Evolutionary conservation across 2,797 vertebrate genomes (phyloP), one percentile per base, ranked within the genome.

Genomic region (Huso huso): DNA sequence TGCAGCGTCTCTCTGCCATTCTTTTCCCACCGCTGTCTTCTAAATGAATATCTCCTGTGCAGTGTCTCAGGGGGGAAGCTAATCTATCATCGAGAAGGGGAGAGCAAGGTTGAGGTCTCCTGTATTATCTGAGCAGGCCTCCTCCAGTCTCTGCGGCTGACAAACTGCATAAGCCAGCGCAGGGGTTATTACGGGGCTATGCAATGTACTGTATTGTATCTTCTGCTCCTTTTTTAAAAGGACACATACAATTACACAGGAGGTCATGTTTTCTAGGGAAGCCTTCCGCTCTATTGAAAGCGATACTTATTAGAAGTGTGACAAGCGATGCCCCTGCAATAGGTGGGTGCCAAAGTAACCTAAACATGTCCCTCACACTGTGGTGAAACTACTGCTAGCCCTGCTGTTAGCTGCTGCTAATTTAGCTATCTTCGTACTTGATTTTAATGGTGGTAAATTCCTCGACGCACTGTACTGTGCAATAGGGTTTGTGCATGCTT

Each of bases 241-340:
- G 18, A 62, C 18, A 62, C 53, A 55, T 37, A 62, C 48, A 62
- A 61, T 61, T 61, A 61, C 59, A 61, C 2, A 62, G 53, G 9
- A 55, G 15, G 37, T 37, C 15, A 13, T 58, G 55, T 58, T 58
- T 58, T 58, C 55, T n/a, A 58, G 5, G 10, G 55, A 13, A 58
- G 10, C 55, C 15, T 58, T 11, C 11, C 3, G 15, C 55, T 58
- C 55, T n/a, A 58, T 58, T 58, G 55, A 58, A 58, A 58, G 12
- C 7, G 6, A 7, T 58, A 13, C 55, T 58, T 58, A 58, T 58
- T 58, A 58, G 12, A 13, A 58, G 55, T 11, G n/a, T 58, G 6
- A 58, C 55, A 58, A 58, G 55, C 12, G 15, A 58, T 11, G 15
- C 10, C 11, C 55, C 55, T 37, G 37, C 37, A 37, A 37, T 4